Conservation (phyloP, 2,888 invertebrate genomes). For the Ennomos quercinarius region DNA sequence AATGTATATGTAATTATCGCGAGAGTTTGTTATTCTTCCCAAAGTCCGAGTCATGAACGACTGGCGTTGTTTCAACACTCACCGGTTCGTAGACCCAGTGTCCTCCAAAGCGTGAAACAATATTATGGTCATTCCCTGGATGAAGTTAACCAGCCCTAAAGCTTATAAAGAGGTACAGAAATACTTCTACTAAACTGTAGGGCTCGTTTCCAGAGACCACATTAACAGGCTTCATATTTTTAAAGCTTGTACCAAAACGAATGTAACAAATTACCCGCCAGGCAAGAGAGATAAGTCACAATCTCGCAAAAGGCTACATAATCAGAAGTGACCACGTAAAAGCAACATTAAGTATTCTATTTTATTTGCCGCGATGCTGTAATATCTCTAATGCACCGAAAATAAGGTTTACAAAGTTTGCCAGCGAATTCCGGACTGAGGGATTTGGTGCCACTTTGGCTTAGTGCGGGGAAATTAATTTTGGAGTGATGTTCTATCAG, state of each 20-base stretch:
- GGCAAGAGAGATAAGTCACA: slow-evolving; percentile 11
- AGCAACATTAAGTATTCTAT: slow-evolving; percentile 38
- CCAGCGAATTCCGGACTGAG: slow-evolving; percentile 2
- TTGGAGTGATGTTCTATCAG: background rate
- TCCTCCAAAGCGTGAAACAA: no score
- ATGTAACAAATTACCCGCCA: slow-evolving; percentile 24
- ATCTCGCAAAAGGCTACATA: slow-evolving; percentile 26
- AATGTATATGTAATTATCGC: no score
- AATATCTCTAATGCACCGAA: slow-evolving; percentile 30
- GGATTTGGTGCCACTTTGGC: background rate
- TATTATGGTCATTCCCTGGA: no score
- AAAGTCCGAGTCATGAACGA: no score
- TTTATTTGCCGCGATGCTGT: slow-evolving; percentile 28
- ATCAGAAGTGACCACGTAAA: slow-evolving; percentile 38
- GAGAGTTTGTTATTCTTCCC: no score
- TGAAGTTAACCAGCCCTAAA: no score
- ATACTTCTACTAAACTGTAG: no score
- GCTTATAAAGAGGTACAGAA: no score
- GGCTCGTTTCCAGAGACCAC: background rate
- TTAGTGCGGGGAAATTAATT: slow-evolving; percentile 4
- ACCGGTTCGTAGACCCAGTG: no score
- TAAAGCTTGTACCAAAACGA: slow-evolving; percentile 39
- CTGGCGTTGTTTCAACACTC: no score
- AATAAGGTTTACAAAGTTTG: slow-evolving; percentile 27
- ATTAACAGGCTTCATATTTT: slow-evolving; percentile 28